Evolutionary conservation across 2,797 vertebrate genomes (phyloP), one percentile per base, ranked within the genome.

Genomic region (Danio kyathit): DNA sequence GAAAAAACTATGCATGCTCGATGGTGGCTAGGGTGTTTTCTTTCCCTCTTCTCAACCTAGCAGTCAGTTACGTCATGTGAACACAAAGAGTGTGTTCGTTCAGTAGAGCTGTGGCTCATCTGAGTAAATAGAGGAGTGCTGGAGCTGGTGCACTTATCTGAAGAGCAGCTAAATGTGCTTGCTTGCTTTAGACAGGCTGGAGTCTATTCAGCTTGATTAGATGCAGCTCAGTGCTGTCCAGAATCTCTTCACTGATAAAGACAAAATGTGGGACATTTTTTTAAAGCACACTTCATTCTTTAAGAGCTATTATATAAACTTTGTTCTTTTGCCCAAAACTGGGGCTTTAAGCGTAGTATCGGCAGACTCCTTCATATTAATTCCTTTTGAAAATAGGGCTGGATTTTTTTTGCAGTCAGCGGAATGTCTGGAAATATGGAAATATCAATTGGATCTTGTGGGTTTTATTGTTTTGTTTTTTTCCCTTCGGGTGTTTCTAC

Each of bases 1-100:
- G 12, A 12, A 3, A 13, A 49, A 59, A 91, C 89, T 90, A 87
- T 88, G 85, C 83, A 46, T 63, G 84, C 75, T 84, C 83, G 8
- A 13, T 66, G 16, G 44, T 29, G 10, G 48, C 2, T 46, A 40
- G 48, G 12, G 29, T 89, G 89, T 91, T 87, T 12, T 86, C 84
- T 86, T 86, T 82, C 81, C 83, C n/a, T 72, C 29, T 78, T 86
- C 88, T 84, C 69, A 59, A 60, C 64, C 38, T 80, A 70, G 49
- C 88, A 89, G 86, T 86, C 88, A 89, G 88, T 92, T 88, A 88
- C 87, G 87, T 90, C 86, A 88, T 88, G 87, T 86, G 87, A 90
- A 87, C 60, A 76, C 85, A 86, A 87, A 51, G 81, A 57, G 85
- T 81, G 86, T 86, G 73, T 78, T 85, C n/a, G 19, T 69, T 63